These are phyloP conservation scores for Sorex araneus DNA, from an alignment of 2,113 vertebrate species.

Conservation along the genomic window DNA sequence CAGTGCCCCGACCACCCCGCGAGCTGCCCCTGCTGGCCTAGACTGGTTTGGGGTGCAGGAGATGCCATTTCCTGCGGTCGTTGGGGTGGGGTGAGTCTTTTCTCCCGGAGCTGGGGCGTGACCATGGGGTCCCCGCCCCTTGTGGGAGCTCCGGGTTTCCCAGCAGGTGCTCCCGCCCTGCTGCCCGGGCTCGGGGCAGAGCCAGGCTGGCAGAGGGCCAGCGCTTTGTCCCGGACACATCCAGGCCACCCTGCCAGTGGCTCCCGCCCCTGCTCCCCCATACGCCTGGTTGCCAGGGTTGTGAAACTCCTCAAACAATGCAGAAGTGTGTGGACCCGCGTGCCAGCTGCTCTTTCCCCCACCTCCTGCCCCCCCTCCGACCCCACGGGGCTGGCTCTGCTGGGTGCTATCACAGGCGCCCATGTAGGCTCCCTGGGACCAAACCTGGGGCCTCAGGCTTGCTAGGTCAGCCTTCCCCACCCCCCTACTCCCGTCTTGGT, in stretches of 20 bases:
- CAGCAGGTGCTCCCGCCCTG: too few species aligned
- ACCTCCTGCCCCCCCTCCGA: too few species aligned
- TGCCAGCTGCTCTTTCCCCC: too few species aligned
- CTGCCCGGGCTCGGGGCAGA: background rate
- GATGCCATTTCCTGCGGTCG: background rate
- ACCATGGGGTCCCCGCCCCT: background rate
- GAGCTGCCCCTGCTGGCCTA: too few species aligned
- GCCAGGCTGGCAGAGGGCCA: background rate
- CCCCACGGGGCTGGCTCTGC: fast-evolving
- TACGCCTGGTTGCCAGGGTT: background rate
- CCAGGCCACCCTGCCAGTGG: background rate
- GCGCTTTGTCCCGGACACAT: background rate
- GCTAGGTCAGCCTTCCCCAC: background rate
- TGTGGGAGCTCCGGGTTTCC: background rate
- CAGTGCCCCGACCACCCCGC: too few species aligned
- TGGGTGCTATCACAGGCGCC: background rate
- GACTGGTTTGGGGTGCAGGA: too few species aligned
- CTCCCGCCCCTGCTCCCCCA: background rate
- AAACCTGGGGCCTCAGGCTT: background rate
- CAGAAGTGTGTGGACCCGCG: background rate
- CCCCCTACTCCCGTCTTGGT: background rate
- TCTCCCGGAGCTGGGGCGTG: too few species aligned
- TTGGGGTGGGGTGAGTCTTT: background rate
- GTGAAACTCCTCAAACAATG: slow-evolving; percentile 15
- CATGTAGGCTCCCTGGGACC: background rate